Evolutionary conservation across 1,140 invertebrate genomes (phyloP), one percentile per base, ranked within the genome.

Genomic region (Drosophila aff.): DNA sequence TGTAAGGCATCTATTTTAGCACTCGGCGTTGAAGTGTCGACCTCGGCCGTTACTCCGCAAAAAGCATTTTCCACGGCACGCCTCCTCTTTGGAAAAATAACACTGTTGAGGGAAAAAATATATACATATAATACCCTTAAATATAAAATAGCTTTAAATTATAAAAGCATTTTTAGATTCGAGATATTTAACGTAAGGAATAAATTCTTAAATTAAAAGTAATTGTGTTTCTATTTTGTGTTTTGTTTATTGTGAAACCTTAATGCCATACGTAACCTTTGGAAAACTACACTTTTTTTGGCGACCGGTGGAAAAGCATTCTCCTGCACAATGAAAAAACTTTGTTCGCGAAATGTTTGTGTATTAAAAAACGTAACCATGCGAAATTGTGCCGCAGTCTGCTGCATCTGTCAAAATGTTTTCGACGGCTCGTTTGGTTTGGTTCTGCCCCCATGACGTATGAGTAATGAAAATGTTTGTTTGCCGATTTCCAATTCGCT

Each of bases 401-500:
- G 72, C 66, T 72, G 67, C 80, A 49, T 47, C 40, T 79, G 75
- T 57, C 69, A 61, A 44, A 60, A 82, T 61, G 52, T 77, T 86
- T 83, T 76, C 61, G 55, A 66, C 72, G 44, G 49, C 28, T 57
- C 16, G 41, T 55, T 63, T 60, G 50, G 73, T 79, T 72, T 49
- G 18, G 4, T 58, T 55, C 66, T 33, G 50, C 28, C 28, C 52
- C 69, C 69, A 60, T 74, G 80, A 80, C 84, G 83, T 84, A 81
- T 89, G 81, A 58, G 81, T 81, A 89, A 90, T 90, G 85, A 71
- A 87, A 81, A 81, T 69, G 53, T 57, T 53, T 53, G 72, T 47
- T 63, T 23, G 61, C 38, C 49, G 68, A 64, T 73, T 89, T 83
- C 55, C 84, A 66, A 82, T 87, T 87, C 66, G 65, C 49, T 66